Conservation (phyloP, 1,140 invertebrate species). For the Macrocentrus cingulum region DNA sequence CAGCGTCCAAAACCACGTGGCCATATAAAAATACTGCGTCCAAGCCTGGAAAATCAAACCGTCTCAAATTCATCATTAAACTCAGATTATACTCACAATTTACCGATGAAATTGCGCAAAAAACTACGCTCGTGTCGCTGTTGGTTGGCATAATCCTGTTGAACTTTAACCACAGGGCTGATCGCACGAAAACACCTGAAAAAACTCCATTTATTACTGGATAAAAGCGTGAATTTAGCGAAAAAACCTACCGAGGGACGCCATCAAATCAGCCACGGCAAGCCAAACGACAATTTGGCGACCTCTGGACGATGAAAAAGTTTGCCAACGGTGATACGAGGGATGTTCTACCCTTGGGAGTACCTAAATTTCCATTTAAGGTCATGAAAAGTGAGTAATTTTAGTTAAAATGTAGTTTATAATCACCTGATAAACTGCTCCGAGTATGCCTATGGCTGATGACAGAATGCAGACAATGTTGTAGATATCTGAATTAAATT, state of each 20-base stretch:
- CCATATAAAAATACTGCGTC: slow-evolving; percentile 83
- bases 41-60: slow-evolving; percentile 65
- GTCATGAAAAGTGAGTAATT: background rate
- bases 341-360: slow-evolving; percentile 55
- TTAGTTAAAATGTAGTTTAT: background rate
- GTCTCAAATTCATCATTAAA: slow-evolving; percentile 3
- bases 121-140: slow-evolving; percentile 67
- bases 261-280: slow-evolving; percentile 74
- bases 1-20: slow-evolving; percentile 82
- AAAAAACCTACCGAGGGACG: slow-evolving; percentile 66
- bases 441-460: slow-evolving; percentile 70
- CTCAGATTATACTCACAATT: slow-evolving; percentile 31
- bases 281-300: slow-evolving; percentile 75
- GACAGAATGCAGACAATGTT: slow-evolving; percentile 74
- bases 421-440: slow-evolving; percentile 73
- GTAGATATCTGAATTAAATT: slow-evolving; percentile 71
- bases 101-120: slow-evolving; percentile 75
- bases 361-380: slow-evolving; percentile 49
- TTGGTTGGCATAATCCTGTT: slow-evolving; percentile 67
- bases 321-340: slow-evolving; percentile 57
- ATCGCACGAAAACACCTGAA: slow-evolving; percentile 72
- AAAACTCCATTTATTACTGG: slow-evolving; percentile 16
- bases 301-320: slow-evolving; percentile 63
- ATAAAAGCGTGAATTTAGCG: slow-evolving; percentile 39
- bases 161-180: slow-evolving; percentile 69